These are phyloP conservation scores for Salticus scenicus DNA, from an alignment of 2,888 invertebrate species.

Conservation along the genomic window DNA sequence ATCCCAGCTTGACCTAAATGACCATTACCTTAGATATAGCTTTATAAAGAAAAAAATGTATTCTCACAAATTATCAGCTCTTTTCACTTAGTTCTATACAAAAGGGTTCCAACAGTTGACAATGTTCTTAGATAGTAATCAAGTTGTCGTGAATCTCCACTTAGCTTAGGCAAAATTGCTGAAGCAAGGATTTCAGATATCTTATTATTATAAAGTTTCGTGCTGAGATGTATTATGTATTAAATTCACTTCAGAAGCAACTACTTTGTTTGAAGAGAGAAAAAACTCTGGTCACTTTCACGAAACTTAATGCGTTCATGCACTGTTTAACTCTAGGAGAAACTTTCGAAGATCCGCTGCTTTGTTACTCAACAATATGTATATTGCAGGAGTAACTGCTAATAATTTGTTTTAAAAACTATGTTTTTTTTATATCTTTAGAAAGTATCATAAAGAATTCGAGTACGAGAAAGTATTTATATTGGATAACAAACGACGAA, in stretches of 20 bases:
- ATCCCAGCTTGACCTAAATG: conserved; percentile 57
- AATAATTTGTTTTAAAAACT: no score
- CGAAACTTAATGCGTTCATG: conserved; percentile 19
- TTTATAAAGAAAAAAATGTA: conserved; percentile 8
- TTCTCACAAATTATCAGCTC: neutral
- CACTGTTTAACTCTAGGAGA: conserved; percentile 38
- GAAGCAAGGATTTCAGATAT: conserved; percentile 37
- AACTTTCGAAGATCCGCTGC: conserved; percentile 1
- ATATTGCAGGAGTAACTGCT: no score
- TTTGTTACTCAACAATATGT: no score
- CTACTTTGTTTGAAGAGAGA: conserved; percentile 20
- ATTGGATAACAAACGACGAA: no score
- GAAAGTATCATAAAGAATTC: no score
- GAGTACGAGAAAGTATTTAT: no score
- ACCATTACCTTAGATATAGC: conserved; percentile 11
- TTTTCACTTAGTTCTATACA: conserved; percentile 23
- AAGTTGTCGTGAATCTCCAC: neutral
- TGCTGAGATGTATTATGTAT: conserved; percentile 16
- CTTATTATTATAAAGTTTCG: conserved; percentile 28
- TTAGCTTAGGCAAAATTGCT: neutral
- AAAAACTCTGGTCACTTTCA: conserved; percentile 37
- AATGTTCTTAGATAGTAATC: conserved; percentile 7
- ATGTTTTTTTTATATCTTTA: no score
- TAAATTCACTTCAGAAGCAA: neutral
- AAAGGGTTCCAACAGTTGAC: conserved; percentile 8